These are phyloP conservation scores for Pachycephus smyrnensis DNA, from an alignment of 2,888 invertebrate species.

Conservation along the genomic window DNA sequence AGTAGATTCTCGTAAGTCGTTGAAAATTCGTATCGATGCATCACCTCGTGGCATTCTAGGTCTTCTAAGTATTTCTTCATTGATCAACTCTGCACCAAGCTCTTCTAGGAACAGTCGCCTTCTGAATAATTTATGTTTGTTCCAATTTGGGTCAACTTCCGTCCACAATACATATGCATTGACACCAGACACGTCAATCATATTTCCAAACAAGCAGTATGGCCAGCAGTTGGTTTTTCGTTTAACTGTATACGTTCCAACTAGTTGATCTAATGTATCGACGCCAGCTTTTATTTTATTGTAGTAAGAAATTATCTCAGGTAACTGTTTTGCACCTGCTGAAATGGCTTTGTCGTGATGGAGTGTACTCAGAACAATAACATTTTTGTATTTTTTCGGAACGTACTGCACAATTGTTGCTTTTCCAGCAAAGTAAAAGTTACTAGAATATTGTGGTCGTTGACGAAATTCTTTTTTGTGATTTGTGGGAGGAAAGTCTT, in stretches of 20 bases:
- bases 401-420: conserved; percentile 9
- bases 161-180: conserved; percentile 4
- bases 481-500: conserved; percentile 7
- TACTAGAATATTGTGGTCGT: not conserved
- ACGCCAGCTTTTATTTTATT: conserved; percentile 18
- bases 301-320: conserved; percentile 15
- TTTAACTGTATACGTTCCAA: conserved; percentile 9
- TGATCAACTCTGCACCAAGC: too few relatives aligned
- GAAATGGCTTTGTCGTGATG: conserved; percentile 10
- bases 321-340: conserved; percentile 6
- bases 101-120: conserved; percentile 6
- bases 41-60: too few relatives aligned
- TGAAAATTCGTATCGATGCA: too few relatives aligned
- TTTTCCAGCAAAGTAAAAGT: conserved; percentile 4
- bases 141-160: conserved; percentile 10
- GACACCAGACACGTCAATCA: conserved; percentile 1
- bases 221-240: conserved; percentile 11
- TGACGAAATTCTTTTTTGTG: not conserved
- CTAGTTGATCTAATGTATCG: conserved; percentile 16
- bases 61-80: too few relatives aligned
- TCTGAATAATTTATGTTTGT: conserved; percentile 9
- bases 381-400: conserved; percentile 15
- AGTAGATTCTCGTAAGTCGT: not conserved
- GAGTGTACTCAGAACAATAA: conserved; percentile 6
- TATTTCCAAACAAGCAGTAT: conserved; percentile 1